Evolutionary conservation across 2,888 invertebrate genomes (phyloP).

Genomic region (Melikaiella ostensackeni): DNA sequence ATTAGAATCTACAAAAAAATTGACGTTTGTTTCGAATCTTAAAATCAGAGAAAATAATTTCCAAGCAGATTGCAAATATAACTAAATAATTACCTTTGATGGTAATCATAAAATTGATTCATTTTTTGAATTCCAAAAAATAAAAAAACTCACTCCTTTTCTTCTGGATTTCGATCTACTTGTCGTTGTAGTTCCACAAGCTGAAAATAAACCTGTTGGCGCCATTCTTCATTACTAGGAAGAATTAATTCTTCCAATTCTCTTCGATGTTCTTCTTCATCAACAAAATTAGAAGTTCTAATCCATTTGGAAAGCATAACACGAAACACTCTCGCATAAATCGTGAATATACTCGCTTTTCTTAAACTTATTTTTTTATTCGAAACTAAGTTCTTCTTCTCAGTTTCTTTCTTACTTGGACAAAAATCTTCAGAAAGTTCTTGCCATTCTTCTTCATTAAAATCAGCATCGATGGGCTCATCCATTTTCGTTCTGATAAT

Average conservation of each 20-base stretch:
- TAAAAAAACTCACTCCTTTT: conserved; percentile 44
- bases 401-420: conserved; percentile 6
- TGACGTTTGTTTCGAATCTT: too few species aligned
- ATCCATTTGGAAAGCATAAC: conserved; percentile 80
- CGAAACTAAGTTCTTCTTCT: neutral
- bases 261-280: conserved; percentile 62
- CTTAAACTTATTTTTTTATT: conserved; percentile 15
- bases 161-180: conserved; percentile 68
- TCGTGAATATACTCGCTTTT: conserved; percentile 81
- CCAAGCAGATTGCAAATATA: too few species aligned
- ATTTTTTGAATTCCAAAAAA: too few species aligned
- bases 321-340: conserved; percentile 83
- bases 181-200: conserved; percentile 83
- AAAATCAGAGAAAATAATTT: too few species aligned
- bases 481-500: conserved; percentile 6
- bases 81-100: too few species aligned
- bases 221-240: conserved; percentile 85
- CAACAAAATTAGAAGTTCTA: conserved; percentile 46
- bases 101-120: too few species aligned
- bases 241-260: conserved; percentile 81
- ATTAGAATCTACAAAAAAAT: too few species aligned
- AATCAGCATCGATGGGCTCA: neutral
- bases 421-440: conserved; percentile 33
- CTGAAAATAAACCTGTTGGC: conserved; percentile 83
- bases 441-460: conserved; percentile 28